Evolutionary conservation across 2,113 vertebrate genomes (phyloP).

Genomic region (Cervus canadensis): DNA sequence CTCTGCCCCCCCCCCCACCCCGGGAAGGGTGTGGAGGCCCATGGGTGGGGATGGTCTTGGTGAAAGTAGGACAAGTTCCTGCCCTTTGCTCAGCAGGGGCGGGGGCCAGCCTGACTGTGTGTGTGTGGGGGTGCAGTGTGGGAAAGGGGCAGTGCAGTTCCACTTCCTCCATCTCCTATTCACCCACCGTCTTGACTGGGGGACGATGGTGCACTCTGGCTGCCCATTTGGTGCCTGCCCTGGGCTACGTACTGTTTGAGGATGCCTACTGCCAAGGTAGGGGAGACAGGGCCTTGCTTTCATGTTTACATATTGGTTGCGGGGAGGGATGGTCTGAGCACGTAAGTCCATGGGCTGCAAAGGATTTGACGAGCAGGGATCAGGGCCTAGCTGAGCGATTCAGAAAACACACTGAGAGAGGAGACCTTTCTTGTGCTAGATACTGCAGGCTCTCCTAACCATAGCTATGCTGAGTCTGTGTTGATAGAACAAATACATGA

Average conservation of each 20-base stretch:
- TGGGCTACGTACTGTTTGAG: not conserved
- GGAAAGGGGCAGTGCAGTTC: slow-evolving; percentile 37
- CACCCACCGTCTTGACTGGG: not conserved
- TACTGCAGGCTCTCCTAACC: not conserved
- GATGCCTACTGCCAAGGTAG: not conserved
- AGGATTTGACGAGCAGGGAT: not conserved
- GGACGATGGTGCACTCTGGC: not conserved
- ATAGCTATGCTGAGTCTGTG: not conserved
- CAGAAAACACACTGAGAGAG: not conserved
- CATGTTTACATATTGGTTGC: not conserved
- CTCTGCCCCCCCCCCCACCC: not conserved
- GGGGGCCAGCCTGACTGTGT: not conserved
- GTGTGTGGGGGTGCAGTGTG: not conserved
- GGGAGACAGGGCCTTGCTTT: not conserved
- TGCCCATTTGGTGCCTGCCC: not conserved
- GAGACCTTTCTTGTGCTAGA: not conserved
- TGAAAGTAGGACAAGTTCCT: slow-evolving; percentile 53
- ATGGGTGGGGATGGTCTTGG: slow-evolving; percentile 40
- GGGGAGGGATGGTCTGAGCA: not conserved
- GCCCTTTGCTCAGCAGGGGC: not conserved
- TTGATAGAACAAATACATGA: not conserved
- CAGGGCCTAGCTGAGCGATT: not conserved
- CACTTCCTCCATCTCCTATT: not conserved
- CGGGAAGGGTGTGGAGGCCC: slow-evolving; percentile 30
- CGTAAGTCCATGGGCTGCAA: not conserved